These are phyloP conservation scores for Porites australiensis DNA, from an alignment of 64 coral and sea anemone species.

Conservation along the genomic window DNA sequence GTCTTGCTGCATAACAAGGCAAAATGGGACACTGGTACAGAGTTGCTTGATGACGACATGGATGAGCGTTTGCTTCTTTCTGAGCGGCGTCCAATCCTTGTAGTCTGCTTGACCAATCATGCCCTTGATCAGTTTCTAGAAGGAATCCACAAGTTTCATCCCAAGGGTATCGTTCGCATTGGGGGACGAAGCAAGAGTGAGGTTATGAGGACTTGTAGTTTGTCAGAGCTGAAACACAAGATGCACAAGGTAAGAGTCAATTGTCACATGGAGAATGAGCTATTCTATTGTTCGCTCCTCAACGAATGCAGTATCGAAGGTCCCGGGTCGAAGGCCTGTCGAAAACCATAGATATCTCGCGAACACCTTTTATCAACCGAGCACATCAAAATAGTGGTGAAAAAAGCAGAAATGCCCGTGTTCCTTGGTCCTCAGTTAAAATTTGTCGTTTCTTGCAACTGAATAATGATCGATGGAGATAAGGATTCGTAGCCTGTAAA, in stretches of 20 bases:
- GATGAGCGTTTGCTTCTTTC: not conserved
- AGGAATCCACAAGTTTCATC: conserved; percentile 81
- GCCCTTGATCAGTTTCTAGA: conserved; percentile 90
- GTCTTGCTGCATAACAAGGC: conserved; percentile 86
- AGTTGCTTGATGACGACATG: not conserved
- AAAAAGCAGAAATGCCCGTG: no score
- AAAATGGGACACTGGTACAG: conserved; percentile 64
- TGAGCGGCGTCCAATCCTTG: conserved; percentile 57
- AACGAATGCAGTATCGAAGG: no score
- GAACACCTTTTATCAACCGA: no score
- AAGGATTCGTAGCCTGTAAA: no score
- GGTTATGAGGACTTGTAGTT: conserved; percentile 44
- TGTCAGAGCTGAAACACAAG: conserved; percentile 34
- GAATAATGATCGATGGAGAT: no score
- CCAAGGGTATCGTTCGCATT: conserved; percentile 64
- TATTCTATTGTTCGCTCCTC: no score
- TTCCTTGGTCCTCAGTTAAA: no score
- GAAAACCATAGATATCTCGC: no score
- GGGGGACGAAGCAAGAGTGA: conserved; percentile 83
- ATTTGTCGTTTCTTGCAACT: no score
- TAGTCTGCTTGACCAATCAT: conserved; percentile 89
- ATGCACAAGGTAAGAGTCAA: conserved; percentile 9
- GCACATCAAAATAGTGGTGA: no score
- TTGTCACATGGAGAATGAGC: no score
- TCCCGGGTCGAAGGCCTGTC: no score